Percentiles rank a stretch among this genome's conserved stretches.
These are phyloP conservation scores for Parotia lawesii DNA, from an alignment of 2,113 vertebrate species.

Conservation along the genomic window DNA sequence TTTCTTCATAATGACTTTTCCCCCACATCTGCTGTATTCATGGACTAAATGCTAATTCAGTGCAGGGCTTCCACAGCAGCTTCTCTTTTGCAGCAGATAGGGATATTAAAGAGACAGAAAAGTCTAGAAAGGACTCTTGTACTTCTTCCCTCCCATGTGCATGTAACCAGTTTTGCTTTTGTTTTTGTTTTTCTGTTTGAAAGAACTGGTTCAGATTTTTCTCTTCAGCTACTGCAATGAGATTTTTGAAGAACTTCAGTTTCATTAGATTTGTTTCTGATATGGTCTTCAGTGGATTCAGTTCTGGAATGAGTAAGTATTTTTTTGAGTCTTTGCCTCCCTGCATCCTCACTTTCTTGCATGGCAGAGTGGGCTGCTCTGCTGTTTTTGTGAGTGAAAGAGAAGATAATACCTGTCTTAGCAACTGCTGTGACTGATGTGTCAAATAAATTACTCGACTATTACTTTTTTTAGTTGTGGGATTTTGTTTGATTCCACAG, in stretches of 20 bases:
- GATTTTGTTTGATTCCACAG: not conserved
- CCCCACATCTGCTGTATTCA: not conserved
- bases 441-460: not conserved
- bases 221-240: not conserved
- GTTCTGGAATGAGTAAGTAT: not conserved
- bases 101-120: not conserved
- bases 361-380: not conserved
- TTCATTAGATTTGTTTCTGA: not conserved
- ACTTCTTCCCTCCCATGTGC: not conserved
- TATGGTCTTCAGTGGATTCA: not conserved
- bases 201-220: not conserved
- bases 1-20: not conserved
- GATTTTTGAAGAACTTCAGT: not conserved
- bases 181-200: not conserved
- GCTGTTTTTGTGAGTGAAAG: not conserved
- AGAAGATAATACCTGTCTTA: not conserved
- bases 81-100: not conserved
- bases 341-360: not conserved
- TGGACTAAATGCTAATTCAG: not conserved
- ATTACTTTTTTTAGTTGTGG: not conserved
- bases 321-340: not conserved
- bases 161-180: not conserved
- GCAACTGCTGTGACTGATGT: not conserved
- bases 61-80: not conserved
- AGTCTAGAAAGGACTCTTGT: not conserved